Percentiles rank a stretch among this genome's conserved stretches.
phyloP scores from a whole-genome alignment of 2,113 vertebrate genomes.

The Speoplatyrhinus poulsoni region DNA sequence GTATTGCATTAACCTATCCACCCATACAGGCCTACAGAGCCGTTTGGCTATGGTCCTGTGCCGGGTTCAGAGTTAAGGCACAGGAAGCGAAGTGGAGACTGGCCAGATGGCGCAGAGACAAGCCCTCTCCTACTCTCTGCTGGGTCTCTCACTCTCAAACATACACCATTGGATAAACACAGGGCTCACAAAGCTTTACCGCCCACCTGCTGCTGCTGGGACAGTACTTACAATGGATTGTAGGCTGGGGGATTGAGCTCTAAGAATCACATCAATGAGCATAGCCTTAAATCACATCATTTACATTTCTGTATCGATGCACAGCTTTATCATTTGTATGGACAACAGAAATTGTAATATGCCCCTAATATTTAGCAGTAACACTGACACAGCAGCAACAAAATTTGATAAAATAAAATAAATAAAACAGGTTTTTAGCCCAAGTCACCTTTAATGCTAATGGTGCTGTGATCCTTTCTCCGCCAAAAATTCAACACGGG shows the following conservation, averaged over 20 bases:
- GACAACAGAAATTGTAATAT: not conserved
- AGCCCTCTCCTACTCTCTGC: slow-evolving; percentile 52
- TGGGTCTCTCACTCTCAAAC: slow-evolving; percentile 33
- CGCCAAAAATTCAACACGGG: not conserved
- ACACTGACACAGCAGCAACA: not conserved
- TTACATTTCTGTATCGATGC: no score
- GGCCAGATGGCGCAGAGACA: slow-evolving; percentile 72
- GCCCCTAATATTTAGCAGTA: not conserved
- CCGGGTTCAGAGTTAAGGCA: slow-evolving; percentile 37
- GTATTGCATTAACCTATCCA: not conserved
- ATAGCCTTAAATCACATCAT: not conserved
- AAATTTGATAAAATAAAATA: not conserved
- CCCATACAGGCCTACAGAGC: not conserved
- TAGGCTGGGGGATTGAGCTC: slow-evolving; percentile 28
- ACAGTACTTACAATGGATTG: slow-evolving; percentile 37
- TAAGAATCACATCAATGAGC: slow-evolving; percentile 30
- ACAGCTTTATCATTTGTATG: no score
- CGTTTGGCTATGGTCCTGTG: not conserved
- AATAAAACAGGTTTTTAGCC: no score
- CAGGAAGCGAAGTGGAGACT: slow-evolving; percentile 65
- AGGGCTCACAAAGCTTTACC: slow-evolving; percentile 54
- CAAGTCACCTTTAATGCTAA: not conserved
- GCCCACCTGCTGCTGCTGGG: slow-evolving; percentile 54
- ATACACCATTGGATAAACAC: slow-evolving; percentile 32
- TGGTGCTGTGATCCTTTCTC: not conserved